Percentiles rank a stretch among this genome's conserved stretches.
phyloP scores from a whole-genome alignment of 2,113 vertebrate species.

The Macrotis lagotis region DNA sequence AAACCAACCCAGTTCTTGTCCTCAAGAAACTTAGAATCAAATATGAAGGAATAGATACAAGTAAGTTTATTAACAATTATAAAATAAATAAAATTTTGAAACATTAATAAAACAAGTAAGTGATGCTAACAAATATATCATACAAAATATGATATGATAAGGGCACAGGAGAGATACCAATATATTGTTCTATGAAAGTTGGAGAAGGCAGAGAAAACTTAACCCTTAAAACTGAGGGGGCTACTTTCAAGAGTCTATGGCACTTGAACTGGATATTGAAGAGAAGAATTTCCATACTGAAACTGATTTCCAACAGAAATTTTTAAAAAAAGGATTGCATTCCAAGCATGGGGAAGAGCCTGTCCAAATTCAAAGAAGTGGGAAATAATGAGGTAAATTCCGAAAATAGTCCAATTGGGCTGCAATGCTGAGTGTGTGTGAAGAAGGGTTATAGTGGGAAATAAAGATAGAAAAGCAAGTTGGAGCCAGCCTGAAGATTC shows the following conservation, averaged over 20 bases:
- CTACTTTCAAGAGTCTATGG: background rate
- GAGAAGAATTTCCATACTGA: background rate
- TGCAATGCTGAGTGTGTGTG: background rate
- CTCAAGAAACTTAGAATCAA: background rate
- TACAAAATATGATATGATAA: background rate
- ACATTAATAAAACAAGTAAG: background rate
- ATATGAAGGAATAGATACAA: background rate
- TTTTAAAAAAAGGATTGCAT: background rate
- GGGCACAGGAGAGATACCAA: background rate
- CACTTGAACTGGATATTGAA: background rate
- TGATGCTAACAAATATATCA: background rate
- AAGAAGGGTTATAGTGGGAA: background rate
- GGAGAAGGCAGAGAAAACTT: background rate
- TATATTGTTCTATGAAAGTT: background rate
- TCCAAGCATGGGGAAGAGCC: background rate
- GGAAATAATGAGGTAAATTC: background rate
- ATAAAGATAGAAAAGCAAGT: background rate
- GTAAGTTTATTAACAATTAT: background rate
- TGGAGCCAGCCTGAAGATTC: background rate
- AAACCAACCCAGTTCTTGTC: background rate
- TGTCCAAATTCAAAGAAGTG: background rate
- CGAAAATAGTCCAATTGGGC: background rate
- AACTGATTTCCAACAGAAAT: background rate
- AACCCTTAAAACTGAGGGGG: background rate
- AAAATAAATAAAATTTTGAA: background rate